Base-by-base conservation (phyloP, 1,140 invertebrate species). In the Agrypnia vestita region DNA sequence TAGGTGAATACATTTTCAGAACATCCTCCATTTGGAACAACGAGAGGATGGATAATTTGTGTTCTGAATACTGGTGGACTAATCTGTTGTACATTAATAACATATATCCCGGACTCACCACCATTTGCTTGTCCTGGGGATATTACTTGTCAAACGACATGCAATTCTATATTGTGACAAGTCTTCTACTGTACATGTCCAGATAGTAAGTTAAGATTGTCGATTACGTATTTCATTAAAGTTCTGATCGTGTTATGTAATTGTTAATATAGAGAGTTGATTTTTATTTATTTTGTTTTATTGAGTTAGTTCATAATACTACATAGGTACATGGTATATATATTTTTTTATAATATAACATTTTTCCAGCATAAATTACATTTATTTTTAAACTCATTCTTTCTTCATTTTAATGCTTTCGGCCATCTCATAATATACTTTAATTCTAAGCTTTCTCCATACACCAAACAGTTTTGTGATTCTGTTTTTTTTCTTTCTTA, bases 81-180 rank as follows among this genome's bases (percentile, higher is more conserved):
- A 93, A 93, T 85, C 47, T 93, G 4, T 85, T 93, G n/a, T 93
- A 92, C 81, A 92, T 93, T 59, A 92, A 93, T 84, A 93, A 92
- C 85, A 84, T 93, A 0, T 93, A 87, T 74, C 83, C 86, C n/a
- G 86, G 87, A 79, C 84, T 88, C 0, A 87, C 90, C 21, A 88
- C 92, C 88, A 17, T 13, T 13, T 96, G 96, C 83, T 89, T 95
- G 87, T 92, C 92, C 6, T 96, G 94, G 93, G 93, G 93, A 17
- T 97, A 95, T 95, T 96, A 96, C 84, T 84, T 97, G 56, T 92
- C 95, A 13, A 93, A 93, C 76, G 96, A 97, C 85, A 95, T 95
- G 91, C 95, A 96, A 87, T 95, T 94, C 84, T 96, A 93, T 84
- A 84, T 93, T 8, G 85, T 95, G 67, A 87, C 86, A 43, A 85